These are phyloP conservation scores for Allobates femoralis DNA, from an alignment of 2,797 vertebrate species.

Conservation along the genomic window DNA sequence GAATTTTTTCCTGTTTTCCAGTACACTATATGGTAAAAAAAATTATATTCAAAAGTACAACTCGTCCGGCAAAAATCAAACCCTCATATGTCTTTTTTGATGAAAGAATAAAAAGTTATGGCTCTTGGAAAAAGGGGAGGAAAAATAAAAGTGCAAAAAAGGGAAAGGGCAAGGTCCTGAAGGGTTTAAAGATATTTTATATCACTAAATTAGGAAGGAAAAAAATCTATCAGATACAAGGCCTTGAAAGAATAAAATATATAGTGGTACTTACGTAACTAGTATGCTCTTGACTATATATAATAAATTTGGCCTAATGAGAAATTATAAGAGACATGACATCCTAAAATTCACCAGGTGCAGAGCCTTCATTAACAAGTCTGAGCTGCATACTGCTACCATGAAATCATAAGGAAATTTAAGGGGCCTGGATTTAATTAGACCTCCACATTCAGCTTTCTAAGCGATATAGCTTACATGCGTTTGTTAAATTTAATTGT, in stretches of 20 bases:
- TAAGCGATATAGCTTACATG: background rate
- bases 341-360: conserved; percentile 70
- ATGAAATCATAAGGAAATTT: conserved; percentile 51
- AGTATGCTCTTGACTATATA: conserved; percentile 69
- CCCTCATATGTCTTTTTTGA: too few species aligned
- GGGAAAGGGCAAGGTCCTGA: too few species aligned
- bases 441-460: conserved; percentile 21
- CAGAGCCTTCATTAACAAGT: conserved; percentile 69
- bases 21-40: too few species aligned
- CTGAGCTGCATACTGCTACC: conserved; percentile 62
- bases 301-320: conserved; percentile 75
- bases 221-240: conserved; percentile 71
- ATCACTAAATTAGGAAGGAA: conserved; percentile 63
- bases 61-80: too few species aligned
- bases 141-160: too few species aligned
- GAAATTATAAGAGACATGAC: conserved; percentile 71
- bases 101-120: too few species aligned
- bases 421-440: conserved; percentile 56
- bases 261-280: conserved; percentile 74
- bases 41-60: too few species aligned
- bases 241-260: conserved; percentile 73
- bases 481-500: background rate
- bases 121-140: too few species aligned
- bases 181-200: conserved; percentile 67
- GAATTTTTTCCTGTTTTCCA: too few species aligned